Conservation (phyloP, 2,797 vertebrate genomes). For the Sorex maritimensis region DNA sequence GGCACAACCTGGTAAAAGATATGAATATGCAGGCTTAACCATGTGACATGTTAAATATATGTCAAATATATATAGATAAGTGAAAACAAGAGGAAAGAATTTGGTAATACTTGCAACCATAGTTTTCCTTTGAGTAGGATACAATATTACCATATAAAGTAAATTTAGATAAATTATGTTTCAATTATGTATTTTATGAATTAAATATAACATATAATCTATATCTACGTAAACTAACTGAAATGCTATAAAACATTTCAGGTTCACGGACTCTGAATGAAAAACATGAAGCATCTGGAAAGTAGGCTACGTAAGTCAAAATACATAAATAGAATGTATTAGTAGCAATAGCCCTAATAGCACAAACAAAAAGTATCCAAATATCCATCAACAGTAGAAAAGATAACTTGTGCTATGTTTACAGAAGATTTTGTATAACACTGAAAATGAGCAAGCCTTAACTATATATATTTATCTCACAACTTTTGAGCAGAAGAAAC, state of each 20-base stretch:
- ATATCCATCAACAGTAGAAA: neutral
- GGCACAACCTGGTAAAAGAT: neutral
- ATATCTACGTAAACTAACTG: neutral
- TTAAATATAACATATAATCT: no score
- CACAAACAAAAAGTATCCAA: neutral
- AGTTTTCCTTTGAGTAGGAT: neutral
- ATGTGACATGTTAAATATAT: neutral
- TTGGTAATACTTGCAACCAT: neutral
- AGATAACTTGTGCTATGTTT: neutral
- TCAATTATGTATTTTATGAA: no score
- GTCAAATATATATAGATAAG: neutral
- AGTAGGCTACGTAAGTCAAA: slow-evolving; percentile 10
- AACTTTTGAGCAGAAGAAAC: slow-evolving; percentile 36
- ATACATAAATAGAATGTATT: slow-evolving; percentile 9
- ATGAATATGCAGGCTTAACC: neutral
- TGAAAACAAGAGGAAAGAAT: slow-evolving; percentile 13
- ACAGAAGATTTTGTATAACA: slow-evolving; percentile 6
- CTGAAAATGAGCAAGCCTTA: slow-evolving; percentile 57
- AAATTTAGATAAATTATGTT: no score
- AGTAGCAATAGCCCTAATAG: neutral
- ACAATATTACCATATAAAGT: neutral
- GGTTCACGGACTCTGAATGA: slow-evolving; percentile 21
- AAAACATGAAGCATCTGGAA: neutral
- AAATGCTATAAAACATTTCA: neutral
- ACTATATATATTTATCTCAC: slow-evolving; percentile 19